A percentile compares a stretch with the other conserved stretches of the same genome.
These are phyloP conservation scores for Lagodon rhomboides DNA, from an alignment of 2,797 vertebrate species.

Conservation along the genomic window DNA sequence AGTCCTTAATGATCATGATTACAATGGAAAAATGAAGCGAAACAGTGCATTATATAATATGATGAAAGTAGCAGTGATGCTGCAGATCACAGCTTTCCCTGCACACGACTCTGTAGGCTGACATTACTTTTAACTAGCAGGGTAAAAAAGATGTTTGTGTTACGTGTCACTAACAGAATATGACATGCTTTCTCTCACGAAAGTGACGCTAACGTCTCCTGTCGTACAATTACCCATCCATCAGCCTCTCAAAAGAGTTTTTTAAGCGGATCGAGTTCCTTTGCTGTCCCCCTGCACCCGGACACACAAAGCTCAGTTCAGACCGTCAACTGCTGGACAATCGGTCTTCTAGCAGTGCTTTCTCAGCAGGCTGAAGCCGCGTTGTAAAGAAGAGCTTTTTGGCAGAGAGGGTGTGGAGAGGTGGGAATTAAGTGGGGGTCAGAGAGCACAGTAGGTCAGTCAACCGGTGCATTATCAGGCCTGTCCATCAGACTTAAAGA, in stretches of 20 bases:
- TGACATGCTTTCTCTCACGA: slow-evolving; percentile 13
- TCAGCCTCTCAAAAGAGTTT: slow-evolving; percentile 52
- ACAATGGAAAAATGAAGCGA: slow-evolving; percentile 45
- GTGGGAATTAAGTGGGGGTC: slow-evolving; percentile 75
- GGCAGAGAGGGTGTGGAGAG: slow-evolving; percentile 71
- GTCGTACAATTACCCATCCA: slow-evolving; percentile 33
- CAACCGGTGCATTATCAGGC: slow-evolving; percentile 71
- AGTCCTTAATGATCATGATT: slow-evolving; percentile 53
- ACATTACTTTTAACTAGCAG: slow-evolving; percentile 18
- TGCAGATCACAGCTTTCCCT: slow-evolving; percentile 18
- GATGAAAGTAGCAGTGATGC: slow-evolving; percentile 18
- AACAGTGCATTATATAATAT: slow-evolving; percentile 30
- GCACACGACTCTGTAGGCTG: background rate
- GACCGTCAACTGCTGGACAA: slow-evolving; percentile 58
- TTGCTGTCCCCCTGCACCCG: slow-evolving; percentile 1
- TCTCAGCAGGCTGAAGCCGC: slow-evolving; percentile 59
- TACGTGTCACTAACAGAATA: slow-evolving; percentile 12
- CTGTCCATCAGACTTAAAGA: slow-evolving; percentile 68
- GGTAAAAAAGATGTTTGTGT: slow-evolving; percentile 32
- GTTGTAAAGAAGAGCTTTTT: slow-evolving; percentile 57
- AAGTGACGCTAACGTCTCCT: slow-evolving; percentile 38
- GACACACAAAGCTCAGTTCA: slow-evolving; percentile 65
- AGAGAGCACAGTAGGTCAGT: slow-evolving; percentile 74
- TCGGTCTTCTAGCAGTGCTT: slow-evolving; percentile 50
- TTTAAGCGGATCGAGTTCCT: slow-evolving; percentile 43